phyloP scores from a whole-genome alignment of 2,797 vertebrate species.

The Sebastes dallii region DNA sequence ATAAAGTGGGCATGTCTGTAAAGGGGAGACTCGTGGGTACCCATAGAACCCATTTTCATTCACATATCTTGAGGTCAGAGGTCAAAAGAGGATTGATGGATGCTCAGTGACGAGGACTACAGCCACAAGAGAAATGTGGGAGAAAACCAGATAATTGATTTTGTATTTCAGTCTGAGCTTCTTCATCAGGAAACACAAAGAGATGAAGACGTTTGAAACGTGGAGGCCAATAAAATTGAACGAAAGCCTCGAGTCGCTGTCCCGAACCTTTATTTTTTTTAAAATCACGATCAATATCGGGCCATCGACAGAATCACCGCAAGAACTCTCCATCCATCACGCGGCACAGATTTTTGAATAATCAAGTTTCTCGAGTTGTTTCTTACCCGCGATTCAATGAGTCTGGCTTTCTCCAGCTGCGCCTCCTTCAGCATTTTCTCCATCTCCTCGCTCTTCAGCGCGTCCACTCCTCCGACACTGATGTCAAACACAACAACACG shows the following conservation, averaged over 20 bases:
- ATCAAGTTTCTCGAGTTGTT: not conserved
- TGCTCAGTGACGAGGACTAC: not conserved
- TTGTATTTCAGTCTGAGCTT: not conserved
- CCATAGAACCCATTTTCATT: too few relatives aligned
- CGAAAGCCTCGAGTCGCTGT: not conserved
- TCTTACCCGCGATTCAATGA: constrained; percentile 92
- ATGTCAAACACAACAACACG: constrained; percentile 3
- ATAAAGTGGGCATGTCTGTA: too few relatives aligned
- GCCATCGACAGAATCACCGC: not conserved
- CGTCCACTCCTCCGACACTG: constrained; percentile 88
- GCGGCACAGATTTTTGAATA: constrained; percentile 16
- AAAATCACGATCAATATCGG: not conserved
- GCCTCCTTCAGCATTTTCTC: constrained; percentile 96
- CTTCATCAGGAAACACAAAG: constrained; percentile 4
- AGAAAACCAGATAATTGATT: not conserved
- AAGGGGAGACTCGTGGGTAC: too few relatives aligned
- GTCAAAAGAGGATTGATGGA: too few relatives aligned
- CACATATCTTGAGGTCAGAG: too few relatives aligned
- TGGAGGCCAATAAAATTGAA: constrained; percentile 36
- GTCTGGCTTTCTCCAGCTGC: constrained; percentile 90
- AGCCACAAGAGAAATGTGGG: not conserved
- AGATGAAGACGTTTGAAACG: not conserved
- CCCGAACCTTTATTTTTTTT: not conserved
- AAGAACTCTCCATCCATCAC: constrained; percentile 34
- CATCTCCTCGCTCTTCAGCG: constrained; percentile 94